These are phyloP conservation scores for Diploptera punctata DNA, from an alignment of 2,888 invertebrate species.

Conservation along the genomic window DNA sequence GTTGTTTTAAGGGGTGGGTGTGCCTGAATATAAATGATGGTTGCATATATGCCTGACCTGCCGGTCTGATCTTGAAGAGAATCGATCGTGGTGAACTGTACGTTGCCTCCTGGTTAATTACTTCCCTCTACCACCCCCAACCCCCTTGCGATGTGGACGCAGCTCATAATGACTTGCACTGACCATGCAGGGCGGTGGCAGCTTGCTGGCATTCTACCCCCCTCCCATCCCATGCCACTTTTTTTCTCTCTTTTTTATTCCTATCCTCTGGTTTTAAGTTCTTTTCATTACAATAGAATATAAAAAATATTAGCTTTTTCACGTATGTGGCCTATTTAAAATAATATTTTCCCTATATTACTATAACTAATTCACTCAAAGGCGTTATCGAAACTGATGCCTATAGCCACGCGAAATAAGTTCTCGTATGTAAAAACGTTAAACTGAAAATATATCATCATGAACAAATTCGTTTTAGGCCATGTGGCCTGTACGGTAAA, in stretches of 20 bases:
- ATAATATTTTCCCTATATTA: too few relatives aligned
- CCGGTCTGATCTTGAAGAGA: constrained; percentile 37
- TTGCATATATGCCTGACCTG: constrained; percentile 20
- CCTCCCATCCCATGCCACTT: constrained; percentile 1
- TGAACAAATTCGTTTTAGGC: too few relatives aligned
- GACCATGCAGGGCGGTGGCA: constrained; percentile 28
- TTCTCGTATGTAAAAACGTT: too few relatives aligned
- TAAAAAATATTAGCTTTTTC: too few relatives aligned
- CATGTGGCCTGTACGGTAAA: too few relatives aligned
- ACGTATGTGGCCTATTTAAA: too few relatives aligned
- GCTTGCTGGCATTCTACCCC: constrained; percentile 20
- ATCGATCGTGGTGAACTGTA: constrained; percentile 38
- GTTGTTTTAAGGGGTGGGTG: constrained; percentile 10
- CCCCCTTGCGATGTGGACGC: constrained; percentile 26
- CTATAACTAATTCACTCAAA: too few relatives aligned
- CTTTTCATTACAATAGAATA: too few relatives aligned
- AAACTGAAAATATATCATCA: too few relatives aligned
- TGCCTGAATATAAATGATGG: neutral
- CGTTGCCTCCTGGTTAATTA: constrained; percentile 41
- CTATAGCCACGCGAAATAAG: too few relatives aligned
- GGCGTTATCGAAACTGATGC: too few relatives aligned
- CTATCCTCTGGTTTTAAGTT: too few relatives aligned
- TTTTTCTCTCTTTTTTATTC: neutral
- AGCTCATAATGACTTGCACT: constrained; percentile 38
- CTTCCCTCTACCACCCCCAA: constrained; percentile 33